A percentile compares a stretch with the other conserved stretches of the same genome.
These are phyloP conservation scores for Oscheius myriophilus DNA, from an alignment of 2,888 invertebrate species.

Conservation along the genomic window DNA sequence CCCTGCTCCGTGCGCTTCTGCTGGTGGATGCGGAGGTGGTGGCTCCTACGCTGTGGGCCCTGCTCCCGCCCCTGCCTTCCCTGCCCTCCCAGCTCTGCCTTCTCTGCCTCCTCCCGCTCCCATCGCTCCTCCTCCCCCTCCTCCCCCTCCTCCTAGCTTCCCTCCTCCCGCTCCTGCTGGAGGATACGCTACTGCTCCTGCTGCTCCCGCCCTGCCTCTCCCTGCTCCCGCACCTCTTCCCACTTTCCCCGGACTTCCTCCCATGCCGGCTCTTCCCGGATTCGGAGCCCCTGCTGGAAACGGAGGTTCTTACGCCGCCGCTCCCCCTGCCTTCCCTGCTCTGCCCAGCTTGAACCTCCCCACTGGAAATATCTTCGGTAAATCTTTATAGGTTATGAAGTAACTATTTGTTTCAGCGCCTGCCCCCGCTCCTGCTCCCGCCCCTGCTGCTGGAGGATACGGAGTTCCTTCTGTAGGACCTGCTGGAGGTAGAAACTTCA, in stretches of 20 bases:
- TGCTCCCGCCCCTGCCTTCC: not conserved
- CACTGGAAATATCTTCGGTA: not conserved
- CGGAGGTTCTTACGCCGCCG: conserved; percentile 5
- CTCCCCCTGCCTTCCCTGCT: conserved; percentile 16
- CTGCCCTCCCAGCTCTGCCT: not conserved
- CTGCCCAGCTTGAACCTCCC: conserved; percentile 20
- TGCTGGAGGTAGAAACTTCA: conserved; percentile 3
- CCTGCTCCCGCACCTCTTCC: conserved; percentile 4
- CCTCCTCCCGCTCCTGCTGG: conserved; percentile 4
- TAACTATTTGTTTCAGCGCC: not conserved
- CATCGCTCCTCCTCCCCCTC: conserved; percentile 7
- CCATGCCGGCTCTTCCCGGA: conserved; percentile 5
- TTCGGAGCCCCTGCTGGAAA: conserved; percentile 9
- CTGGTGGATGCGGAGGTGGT: conserved; percentile 14
- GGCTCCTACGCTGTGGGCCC: not conserved
- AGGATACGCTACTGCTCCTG: conserved; percentile 19
- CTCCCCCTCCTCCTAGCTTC: not conserved
- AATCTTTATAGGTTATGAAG: not conserved
- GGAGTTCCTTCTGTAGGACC: not conserved
- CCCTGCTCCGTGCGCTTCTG: conserved; percentile 7
- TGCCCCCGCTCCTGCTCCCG: not conserved
- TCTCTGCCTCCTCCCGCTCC: not conserved
- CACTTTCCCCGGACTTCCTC: not conserved
- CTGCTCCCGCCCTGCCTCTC: conserved; percentile 1
- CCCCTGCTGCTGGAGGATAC: conserved; percentile 3